Evolutionary conservation across 2,113 vertebrate species (phyloP).

Genomic region (Charadrius vociferus): DNA sequence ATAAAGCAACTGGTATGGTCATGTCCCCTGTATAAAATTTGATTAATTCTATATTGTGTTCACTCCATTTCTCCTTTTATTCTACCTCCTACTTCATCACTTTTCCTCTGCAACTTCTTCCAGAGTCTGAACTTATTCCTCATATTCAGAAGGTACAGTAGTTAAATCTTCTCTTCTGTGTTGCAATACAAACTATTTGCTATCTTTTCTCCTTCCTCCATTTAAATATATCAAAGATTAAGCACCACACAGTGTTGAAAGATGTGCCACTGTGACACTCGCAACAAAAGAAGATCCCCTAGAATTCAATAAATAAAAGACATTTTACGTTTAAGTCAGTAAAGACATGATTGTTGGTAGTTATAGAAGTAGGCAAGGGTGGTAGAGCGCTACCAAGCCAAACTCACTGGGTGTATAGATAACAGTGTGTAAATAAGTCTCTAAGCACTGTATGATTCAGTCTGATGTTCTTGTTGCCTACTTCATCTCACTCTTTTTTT

Average conservation of each 20-base stretch:
- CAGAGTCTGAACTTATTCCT: background rate
- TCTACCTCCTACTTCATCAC: background rate
- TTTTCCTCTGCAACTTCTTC: background rate
- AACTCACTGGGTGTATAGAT: background rate
- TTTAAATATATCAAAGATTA: background rate
- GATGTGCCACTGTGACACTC: background rate
- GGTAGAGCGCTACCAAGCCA: background rate
- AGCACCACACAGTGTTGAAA: background rate
- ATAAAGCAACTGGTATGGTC: background rate
- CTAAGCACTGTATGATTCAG: background rate
- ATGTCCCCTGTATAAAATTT: background rate
- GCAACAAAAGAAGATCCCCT: background rate
- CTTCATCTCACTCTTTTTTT: background rate
- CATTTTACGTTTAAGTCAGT: background rate
- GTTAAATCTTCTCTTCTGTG: background rate
- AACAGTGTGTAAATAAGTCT: fast-evolving
- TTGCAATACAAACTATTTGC: background rate
- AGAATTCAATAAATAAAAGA: background rate
- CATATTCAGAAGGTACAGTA: background rate
- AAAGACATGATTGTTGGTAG: background rate
- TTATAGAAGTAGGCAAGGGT: background rate
- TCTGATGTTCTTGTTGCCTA: background rate
- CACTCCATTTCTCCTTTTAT: background rate
- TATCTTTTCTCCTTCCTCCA: background rate
- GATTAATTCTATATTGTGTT: background rate